Conservation (phyloP, 2,888 invertebrate species). For the Ceramica pisi region DNA sequence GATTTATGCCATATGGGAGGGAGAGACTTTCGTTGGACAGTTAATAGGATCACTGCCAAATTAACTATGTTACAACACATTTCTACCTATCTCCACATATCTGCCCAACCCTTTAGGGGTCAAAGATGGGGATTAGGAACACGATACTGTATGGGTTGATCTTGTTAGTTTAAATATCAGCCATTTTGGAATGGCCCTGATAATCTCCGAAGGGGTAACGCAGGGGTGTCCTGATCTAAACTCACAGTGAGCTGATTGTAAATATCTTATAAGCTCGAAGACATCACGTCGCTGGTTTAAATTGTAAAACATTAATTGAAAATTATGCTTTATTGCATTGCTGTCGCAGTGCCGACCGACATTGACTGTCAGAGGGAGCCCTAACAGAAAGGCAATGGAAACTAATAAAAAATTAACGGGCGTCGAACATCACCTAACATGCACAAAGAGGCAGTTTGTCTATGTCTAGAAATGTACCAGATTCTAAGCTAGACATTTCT, state of each 20-base stretch:
- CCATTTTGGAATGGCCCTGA: background rate
- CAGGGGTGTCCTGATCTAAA: background rate
- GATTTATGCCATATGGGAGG: background rate
- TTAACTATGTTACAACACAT: slow-evolving; percentile 23
- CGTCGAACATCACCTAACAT: slow-evolving; percentile 25
- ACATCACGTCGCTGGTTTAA: too few species aligned
- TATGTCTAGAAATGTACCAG: slow-evolving; percentile 44
- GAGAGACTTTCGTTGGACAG: background rate
- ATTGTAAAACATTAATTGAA: too few species aligned
- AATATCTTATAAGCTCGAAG: too few species aligned
- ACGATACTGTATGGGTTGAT: slow-evolving; percentile 5
- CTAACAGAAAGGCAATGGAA: slow-evolving; percentile 19
- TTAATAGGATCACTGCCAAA: slow-evolving; percentile 33
- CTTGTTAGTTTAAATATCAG: slow-evolving; percentile 20
- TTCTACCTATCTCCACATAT: background rate
- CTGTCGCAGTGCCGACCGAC: too few species aligned
- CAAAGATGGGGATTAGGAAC: slow-evolving; percentile 22
- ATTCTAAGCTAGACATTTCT: slow-evolving; percentile 38
- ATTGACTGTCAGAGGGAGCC: background rate
- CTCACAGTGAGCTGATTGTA: too few species aligned
- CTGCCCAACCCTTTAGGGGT: slow-evolving; percentile 35
- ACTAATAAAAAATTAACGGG: slow-evolving; percentile 8
- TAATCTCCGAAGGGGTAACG: background rate
- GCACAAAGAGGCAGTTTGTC: slow-evolving; percentile 50
- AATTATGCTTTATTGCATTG: too few species aligned